phyloP scores from a whole-genome alignment of 2,888 invertebrate species.

The Lymantria monacha region DNA sequence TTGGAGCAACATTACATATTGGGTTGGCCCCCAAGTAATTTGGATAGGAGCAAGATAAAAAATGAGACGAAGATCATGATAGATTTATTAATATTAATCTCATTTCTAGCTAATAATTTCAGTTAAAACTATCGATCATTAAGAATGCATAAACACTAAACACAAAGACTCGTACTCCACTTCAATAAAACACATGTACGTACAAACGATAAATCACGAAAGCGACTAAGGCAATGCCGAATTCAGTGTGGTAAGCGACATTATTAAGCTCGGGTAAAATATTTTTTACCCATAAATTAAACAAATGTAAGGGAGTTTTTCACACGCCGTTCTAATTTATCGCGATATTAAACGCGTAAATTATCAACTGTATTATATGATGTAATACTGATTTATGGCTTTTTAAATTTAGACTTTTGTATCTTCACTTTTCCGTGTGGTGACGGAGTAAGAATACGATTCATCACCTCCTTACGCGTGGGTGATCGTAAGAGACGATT shows the following conservation, averaged over 20 bases:
- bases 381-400: slow-evolving; percentile 1
- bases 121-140: too few species aligned
- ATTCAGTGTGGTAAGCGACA: slow-evolving; percentile 37
- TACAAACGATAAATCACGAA: slow-evolving; percentile 26
- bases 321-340: slow-evolving; percentile 66
- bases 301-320: slow-evolving; percentile 68
- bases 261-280: slow-evolving; percentile 53
- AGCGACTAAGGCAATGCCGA: slow-evolving; percentile 30
- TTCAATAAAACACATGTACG: slow-evolving; percentile 23
- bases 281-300: slow-evolving; percentile 77
- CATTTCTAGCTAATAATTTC: too few species aligned
- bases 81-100: too few species aligned
- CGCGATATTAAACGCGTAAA: slow-evolving; percentile 79
- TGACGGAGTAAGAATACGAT: too few species aligned
- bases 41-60: too few species aligned
- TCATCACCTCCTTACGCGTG: too few species aligned
- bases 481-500: too few species aligned
- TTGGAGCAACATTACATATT: too few species aligned
- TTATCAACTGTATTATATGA: slow-evolving; percentile 45
- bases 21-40: too few species aligned
- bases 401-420: too few species aligned
- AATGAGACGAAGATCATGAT: too few species aligned
- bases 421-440: too few species aligned
- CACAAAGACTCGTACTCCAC: slow-evolving; percentile 9
- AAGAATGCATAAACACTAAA: not conserved